Evolutionary conservation across 2,113 vertebrate species (phyloP).

Genomic region (Mustela lutreola): DNA sequence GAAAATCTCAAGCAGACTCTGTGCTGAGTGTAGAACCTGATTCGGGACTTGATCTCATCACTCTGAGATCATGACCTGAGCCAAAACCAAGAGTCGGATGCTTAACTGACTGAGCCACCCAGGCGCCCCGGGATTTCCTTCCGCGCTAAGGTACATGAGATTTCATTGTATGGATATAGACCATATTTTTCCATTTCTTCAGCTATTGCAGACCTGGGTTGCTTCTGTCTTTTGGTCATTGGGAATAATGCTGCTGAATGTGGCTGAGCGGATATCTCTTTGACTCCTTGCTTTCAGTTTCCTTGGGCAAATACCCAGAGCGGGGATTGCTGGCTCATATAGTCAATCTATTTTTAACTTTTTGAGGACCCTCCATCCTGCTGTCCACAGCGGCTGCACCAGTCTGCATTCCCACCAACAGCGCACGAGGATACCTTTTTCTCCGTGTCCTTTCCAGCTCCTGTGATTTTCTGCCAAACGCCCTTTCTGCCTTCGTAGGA

Average conservation of each 20-base stretch:
- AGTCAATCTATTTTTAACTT: background rate
- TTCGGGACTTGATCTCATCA: background rate
- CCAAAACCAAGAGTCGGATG: background rate
- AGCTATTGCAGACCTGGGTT: background rate
- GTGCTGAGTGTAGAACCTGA: background rate
- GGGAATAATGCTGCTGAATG: background rate
- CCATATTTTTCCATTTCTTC: background rate
- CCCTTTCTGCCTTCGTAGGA: background rate
- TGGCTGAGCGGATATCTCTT: background rate
- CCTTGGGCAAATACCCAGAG: background rate
- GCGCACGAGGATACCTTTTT: background rate
- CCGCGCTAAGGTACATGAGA: background rate
- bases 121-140: background rate
- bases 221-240: background rate
- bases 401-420: background rate
- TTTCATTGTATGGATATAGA: background rate
- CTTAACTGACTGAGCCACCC: no score
- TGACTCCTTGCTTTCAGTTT: background rate
- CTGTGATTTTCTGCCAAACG: conserved; percentile 27
- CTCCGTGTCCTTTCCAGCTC: background rate
- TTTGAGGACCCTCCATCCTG: background rate
- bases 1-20: no score
- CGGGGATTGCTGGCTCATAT: background rate
- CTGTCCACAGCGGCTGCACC: background rate
- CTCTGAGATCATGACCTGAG: background rate